Percentiles rank a stretch among this genome's conserved stretches.
Evolutionary conservation across 1,140 invertebrate species (phyloP).

Genomic region (Eumaeus atala): DNA sequence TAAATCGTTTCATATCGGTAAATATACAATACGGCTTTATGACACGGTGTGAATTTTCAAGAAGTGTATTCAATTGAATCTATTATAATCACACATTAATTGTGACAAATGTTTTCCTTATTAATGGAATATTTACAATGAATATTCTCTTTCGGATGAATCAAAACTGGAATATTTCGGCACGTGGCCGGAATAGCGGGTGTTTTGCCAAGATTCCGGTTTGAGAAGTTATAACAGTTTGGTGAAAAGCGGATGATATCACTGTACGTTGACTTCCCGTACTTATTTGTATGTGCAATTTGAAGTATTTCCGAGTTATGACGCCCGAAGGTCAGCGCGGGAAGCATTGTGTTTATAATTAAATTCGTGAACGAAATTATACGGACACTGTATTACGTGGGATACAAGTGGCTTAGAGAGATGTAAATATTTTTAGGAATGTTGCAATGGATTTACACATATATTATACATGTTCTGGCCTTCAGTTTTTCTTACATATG

Average conservation of each 20-base stretch:
- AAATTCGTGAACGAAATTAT: no score
- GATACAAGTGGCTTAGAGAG: no score
- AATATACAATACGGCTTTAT: no score
- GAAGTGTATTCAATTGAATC: no score
- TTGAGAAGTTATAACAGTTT: neutral
- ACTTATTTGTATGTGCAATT: conserved; percentile 17
- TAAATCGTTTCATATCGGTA: no score
- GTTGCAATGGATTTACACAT: no score
- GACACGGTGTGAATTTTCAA: no score
- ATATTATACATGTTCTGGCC: no score
- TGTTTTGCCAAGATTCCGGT: conserved; percentile 4
- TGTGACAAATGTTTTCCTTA: conserved; percentile 12
- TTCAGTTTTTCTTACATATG: no score
- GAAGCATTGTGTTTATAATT: neutral
- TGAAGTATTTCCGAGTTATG: conserved; percentile 21
- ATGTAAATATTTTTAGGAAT: no score
- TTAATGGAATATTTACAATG: conserved; percentile 11
- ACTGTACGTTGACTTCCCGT: conserved; percentile 25
- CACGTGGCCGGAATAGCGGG: conserved; percentile 3
- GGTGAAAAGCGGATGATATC: conserved; percentile 4
- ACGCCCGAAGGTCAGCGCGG: conserved; percentile 15
- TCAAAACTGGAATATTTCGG: neutral
- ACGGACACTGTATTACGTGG: no score
- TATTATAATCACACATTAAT: no score
- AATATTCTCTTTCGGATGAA: neutral